Base-by-base conservation (phyloP, 2,888 invertebrate species). In the Cantharis rufa region DNA sequence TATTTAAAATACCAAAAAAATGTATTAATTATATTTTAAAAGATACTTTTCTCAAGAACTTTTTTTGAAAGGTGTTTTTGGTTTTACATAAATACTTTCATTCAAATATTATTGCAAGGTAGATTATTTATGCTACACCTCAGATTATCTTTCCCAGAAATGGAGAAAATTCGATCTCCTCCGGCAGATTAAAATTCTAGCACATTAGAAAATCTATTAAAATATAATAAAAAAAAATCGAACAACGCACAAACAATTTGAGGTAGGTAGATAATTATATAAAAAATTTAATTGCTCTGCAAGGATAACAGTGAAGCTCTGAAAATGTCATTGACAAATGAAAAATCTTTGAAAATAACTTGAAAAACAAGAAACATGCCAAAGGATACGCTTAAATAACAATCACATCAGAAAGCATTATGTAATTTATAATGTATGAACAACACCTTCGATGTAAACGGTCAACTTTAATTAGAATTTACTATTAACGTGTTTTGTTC, bases 391-490 rank as follows among this genome's bases (percentile, higher is more conserved):
- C 27, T 78, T 78, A 75, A 78, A 78, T 78, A 78, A 78, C 73
- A 72, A 78, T 75, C 75, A 68, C 82, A 83, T 80, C 82, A 80
- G 79, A 82, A 77, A 84, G 82, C 84, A 83, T 84, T 85, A 84
- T 85, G 85, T 85, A 81, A 79, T 80, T 82, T 81, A 81, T 86
- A 83, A 85, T 84, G 85, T 85, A 85, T 85, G 84, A 85, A 86
- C 86, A 86, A 85, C 86, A 86, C 86, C 86, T 86, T 81, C 81
- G 82, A 83, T 86, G 86, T 86, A 84, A 86, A 84, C 85, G 83
- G 84, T 84, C 85, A 83, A 84, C 83, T 82, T 86, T 86, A 86
- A 86, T 86, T 86, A 86, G 85, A 86, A 86, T 86, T 86, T 86
- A 86, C 84, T 85, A 86, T 86, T 86, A 86, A 86, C 86, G 84